phyloP scores from a whole-genome alignment of 1,140 invertebrate genomes.

The Cotesia chilonis region DNA sequence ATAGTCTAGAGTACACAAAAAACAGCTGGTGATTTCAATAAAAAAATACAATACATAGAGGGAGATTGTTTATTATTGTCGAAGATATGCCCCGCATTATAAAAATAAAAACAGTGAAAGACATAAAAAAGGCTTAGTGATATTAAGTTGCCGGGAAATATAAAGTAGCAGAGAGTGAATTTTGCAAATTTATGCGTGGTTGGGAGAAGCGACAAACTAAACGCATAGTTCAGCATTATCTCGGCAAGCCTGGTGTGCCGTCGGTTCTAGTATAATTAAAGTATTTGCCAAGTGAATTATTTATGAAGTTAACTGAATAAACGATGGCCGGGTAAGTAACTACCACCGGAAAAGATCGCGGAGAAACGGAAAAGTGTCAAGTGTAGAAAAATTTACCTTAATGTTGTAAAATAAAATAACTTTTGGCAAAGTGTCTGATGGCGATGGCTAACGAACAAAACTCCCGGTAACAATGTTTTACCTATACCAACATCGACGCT shows the following conservation, averaged over 20 bases:
- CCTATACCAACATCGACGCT: too few relatives aligned
- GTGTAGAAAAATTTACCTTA: too few relatives aligned
- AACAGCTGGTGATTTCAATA: too few relatives aligned
- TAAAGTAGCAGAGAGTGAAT: conserved; percentile 22
- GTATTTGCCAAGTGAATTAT: conserved; percentile 45
- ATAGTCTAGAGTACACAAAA: too few relatives aligned
- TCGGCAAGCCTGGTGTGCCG: conserved; percentile 11
- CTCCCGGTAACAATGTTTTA: too few relatives aligned
- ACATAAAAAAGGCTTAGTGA: background rate
- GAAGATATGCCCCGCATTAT: background rate
- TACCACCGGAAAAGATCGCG: background rate
- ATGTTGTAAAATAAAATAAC: too few relatives aligned
- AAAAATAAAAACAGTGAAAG: too few relatives aligned
- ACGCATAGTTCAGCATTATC: conserved; percentile 39
- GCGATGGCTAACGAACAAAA: too few relatives aligned
- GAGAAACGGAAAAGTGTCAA: background rate
- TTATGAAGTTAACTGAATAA: conserved; percentile 37
- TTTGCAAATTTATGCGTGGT: conserved; percentile 44
- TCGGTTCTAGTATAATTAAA: conserved; percentile 42
- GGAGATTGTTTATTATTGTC: background rate
- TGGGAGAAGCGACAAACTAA: conserved; percentile 32
- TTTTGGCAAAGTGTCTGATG: too few relatives aligned
- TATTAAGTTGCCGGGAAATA: background rate
- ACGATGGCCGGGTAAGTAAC: background rate
- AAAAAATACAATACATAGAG: background rate